Percentiles rank a stretch among this genome's conserved stretches.
Evolutionary conservation across 2,113 vertebrate genomes (phyloP).

Genomic region (Oreochromis tanganicae): DNA sequence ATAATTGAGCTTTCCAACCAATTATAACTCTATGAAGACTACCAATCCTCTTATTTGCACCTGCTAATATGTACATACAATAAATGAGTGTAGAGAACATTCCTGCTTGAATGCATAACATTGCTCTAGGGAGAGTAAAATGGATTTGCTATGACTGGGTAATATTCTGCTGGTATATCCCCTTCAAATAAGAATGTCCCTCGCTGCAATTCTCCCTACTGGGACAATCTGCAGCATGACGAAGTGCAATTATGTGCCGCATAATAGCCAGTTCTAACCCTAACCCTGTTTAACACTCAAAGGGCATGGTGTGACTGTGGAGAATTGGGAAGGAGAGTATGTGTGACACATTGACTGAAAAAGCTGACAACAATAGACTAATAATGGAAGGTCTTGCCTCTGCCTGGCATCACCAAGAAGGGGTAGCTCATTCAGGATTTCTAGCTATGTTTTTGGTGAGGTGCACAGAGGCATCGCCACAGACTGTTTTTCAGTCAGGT

Average conservation of each 20-base stretch:
- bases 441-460: slow-evolving; percentile 2
- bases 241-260: slow-evolving; percentile 65
- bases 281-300: slow-evolving; percentile 57
- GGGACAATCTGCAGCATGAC: slow-evolving; percentile 68
- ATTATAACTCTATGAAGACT: slow-evolving; percentile 33
- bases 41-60: slow-evolving; percentile 6
- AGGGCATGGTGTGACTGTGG: slow-evolving; percentile 55
- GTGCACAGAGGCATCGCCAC: slow-evolving; percentile 17
- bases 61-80: slow-evolving; percentile 17
- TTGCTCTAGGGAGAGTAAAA: slow-evolving; percentile 53
- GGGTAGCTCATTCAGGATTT: slow-evolving; percentile 42
- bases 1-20: slow-evolving; percentile 45
- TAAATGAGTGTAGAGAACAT: slow-evolving; percentile 22
- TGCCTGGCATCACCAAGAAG: slow-evolving; percentile 28
- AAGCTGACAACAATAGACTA: slow-evolving; percentile 52
- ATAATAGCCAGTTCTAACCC: slow-evolving; percentile 66
- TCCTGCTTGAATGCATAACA: slow-evolving; percentile 38
- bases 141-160: slow-evolving; percentile 54
- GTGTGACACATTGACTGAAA: slow-evolving; percentile 60
- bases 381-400: slow-evolving; percentile 60
- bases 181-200: slow-evolving; percentile 46
- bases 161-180: slow-evolving; percentile 48
- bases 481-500: neutral
- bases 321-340: slow-evolving; percentile 49
- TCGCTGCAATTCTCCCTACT: slow-evolving; percentile 33